Evolutionary conservation across 2,797 vertebrate species (phyloP).

Genomic region (Etheostoma perlongum): DNA sequence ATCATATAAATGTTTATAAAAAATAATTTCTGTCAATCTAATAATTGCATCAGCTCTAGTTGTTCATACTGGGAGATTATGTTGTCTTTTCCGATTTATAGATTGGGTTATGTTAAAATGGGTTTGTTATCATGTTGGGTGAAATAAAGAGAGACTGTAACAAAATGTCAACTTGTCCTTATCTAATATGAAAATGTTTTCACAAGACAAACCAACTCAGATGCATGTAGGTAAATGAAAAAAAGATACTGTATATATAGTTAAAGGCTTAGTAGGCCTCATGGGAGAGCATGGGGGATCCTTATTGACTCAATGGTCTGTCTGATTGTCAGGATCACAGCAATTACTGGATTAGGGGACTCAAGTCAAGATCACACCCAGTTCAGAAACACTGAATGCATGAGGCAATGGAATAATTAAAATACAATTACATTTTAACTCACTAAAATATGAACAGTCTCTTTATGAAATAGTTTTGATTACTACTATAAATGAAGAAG

Average conservation of each 20-base stretch:
- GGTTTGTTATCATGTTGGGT: neutral
- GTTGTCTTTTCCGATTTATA: neutral
- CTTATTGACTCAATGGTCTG: conserved; percentile 12
- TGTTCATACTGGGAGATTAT: neutral
- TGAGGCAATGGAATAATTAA: neutral
- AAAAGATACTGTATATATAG: neutral
- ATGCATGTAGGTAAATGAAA: neutral
- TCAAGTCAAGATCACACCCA: conserved; percentile 11
- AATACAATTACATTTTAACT: neutral
- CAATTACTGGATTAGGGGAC: conserved; percentile 24
- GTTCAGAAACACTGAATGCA: too few species aligned
- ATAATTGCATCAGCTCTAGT: neutral
- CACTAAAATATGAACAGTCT: neutral
- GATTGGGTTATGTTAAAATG: neutral
- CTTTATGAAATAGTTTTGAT: neutral
- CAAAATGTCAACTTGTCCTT: neutral
- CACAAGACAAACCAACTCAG: neutral
- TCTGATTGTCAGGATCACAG: conserved; percentile 16
- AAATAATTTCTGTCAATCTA: neutral
- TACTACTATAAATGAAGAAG: neutral
- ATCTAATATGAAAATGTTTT: neutral
- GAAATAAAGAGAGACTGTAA: neutral
- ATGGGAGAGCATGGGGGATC: neutral
- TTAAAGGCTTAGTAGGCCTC: neutral
- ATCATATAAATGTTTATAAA: neutral